Evolutionary conservation across 2,888 invertebrate species (phyloP), one percentile per base, ranked within the genome.

Genomic region (Chaetoderma sp.): DNA sequence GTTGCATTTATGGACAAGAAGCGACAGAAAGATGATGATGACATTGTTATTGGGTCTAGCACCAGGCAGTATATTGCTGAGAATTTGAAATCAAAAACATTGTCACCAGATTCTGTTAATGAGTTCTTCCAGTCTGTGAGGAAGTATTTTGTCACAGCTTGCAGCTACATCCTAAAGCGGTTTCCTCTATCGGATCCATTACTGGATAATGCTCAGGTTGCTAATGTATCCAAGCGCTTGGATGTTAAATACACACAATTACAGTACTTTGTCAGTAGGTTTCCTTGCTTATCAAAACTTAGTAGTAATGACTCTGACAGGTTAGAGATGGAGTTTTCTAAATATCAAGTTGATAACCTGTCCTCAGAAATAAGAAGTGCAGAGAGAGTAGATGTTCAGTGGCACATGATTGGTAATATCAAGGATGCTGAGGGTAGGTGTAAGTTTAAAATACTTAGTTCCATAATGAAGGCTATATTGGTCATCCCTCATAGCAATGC

Each of bases 401-500:
- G 69, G 69, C 47, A n/a, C 16, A 30, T 33, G 13, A 62, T 69
- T 27, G 67, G 60, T 4, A 33, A 54, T 25, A 0, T 71, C 23
- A 65, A 42, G 25, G 65, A 62, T 63, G 70, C 65, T n/a, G 60
- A 62, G 21, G 65, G 45, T 5, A 36, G 55, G 30, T 0, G 4
- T 32, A 18, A 54, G 33, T 74, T 66, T 32, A 23, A 25, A 21
- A 39, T 66, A 4, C 32, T 74, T 16, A 16, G 66, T 5, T 21
- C 32, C 1, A 61, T 72, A 1, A 72, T 74, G 72, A 25, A 60
- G 28, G 54, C 55, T n/a, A 68, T 70, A 44, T 23, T 74, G 44
- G 74, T 69, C 10, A 71, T 73, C 1, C 73, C 70, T 28, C 73
- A 74, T 60, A 62, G 63, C 45, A 68, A 65, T 67, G 67, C 72